Percentiles rank a stretch among this genome's conserved stretches.
Conservation (phyloP, 1,140 invertebrate species). For the Cherax destructor region DNA sequence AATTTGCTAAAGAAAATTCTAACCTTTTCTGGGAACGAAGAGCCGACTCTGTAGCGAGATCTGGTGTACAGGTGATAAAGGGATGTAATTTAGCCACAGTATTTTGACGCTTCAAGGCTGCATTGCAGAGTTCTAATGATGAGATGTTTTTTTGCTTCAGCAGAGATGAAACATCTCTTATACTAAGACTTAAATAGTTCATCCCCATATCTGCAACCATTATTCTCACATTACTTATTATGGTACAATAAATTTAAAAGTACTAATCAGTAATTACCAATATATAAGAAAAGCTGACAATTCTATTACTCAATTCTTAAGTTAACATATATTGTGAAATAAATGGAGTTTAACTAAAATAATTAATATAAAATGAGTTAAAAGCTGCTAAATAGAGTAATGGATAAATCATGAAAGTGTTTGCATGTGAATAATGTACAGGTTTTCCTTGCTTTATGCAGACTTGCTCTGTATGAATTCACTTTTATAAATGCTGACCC, state of each 20-base stretch:
- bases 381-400: no score
- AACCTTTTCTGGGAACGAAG: conserved; percentile 23
- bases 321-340: no score
- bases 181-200: conserved; percentile 7
- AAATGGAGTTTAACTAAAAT: no score
- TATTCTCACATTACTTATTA: background rate
- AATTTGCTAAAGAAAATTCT: background rate
- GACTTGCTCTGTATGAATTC: no score
- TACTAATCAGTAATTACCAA: background rate
- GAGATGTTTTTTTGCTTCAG: conserved; percentile 11
- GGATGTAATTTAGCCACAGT: conserved; percentile 4
- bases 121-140: conserved; percentile 31
- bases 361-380: no score
- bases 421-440: no score
- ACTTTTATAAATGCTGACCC: no score
- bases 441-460: no score
- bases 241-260: background rate
- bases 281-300: no score
- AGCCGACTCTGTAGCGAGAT: conserved; percentile 15
- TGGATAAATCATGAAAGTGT: no score
- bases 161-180: conserved; percentile 3
- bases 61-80: conserved; percentile 21
- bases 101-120: conserved; percentile 29
- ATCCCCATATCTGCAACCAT: background rate
- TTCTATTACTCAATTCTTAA: no score